Evolutionary conservation across 2,113 vertebrate species (phyloP).

Genomic region (Onychostoma macrolepis): DNA sequence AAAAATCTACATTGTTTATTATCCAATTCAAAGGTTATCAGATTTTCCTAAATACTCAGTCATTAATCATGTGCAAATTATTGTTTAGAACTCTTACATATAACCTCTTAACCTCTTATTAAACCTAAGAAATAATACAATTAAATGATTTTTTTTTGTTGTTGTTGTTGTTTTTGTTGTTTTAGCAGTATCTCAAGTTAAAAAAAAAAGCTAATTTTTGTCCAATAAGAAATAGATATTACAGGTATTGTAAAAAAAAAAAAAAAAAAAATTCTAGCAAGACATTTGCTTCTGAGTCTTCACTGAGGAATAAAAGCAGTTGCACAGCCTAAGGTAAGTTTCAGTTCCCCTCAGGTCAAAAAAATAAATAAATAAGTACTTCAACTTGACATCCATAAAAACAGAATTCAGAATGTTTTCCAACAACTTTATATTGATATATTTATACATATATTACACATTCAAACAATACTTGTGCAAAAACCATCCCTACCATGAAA

Average conservation of each 20-base stretch:
- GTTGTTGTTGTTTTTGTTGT: not conserved
- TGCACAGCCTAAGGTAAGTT: not conserved
- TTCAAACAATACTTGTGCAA: slow-evolving; percentile 64
- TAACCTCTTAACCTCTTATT: not conserved
- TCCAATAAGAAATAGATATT: not conserved
- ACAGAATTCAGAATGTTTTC: slow-evolving; percentile 29
- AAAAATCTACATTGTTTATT: not conserved
- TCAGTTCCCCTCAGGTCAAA: not conserved
- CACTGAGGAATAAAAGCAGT: not conserved
- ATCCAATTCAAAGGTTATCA: not conserved
- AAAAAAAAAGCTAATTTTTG: not conserved
- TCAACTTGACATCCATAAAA: not conserved
- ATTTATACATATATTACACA: slow-evolving; percentile 55
- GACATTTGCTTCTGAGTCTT: not conserved
- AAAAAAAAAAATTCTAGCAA: not conserved
- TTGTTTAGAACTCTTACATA: not conserved
- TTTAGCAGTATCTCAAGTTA: not conserved
- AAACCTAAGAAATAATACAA: not conserved
- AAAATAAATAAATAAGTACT: not conserved
- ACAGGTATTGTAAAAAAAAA: not conserved
- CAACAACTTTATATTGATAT: slow-evolving; percentile 50
- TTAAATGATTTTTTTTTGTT: not conserved
- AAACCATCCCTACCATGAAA: slow-evolving; percentile 57
- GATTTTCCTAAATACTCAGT: not conserved
- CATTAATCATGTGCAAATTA: not conserved